Evolutionary conservation across 2,888 invertebrate genomes (phyloP), one percentile per base, ranked within the genome.

Genomic region (Hydrotaea cyrtoneurina): DNA sequence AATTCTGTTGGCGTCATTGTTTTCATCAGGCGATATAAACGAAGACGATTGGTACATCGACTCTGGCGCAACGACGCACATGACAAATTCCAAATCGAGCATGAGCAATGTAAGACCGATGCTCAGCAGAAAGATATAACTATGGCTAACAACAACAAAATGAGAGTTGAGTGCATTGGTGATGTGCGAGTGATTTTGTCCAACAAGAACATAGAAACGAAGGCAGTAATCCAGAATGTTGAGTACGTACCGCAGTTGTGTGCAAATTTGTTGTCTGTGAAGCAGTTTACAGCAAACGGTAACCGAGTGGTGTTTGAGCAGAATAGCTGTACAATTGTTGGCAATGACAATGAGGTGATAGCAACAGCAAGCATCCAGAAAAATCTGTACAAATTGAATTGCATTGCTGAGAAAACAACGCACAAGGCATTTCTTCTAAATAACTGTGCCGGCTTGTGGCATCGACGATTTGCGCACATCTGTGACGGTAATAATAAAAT

Each of bases 391-490:
- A 59, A 26, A 17, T 53, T 79, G 11, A 53, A 72, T 71, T 75
- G 82, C n/a, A 43, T 57, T 75, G n/a, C 55, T 13, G 3, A 19
- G 23, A 71, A n/a, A 0, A 59, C 72, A 11, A 46, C 2, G 11
- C 36, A 50, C 26, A 53, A 73, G 43, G 80, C 57, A 2, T 39
- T 78, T 17, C 31, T 57, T 21, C 62, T 53, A 17, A 74, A 66
- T 53, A 79, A 79, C 19, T 21, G 55, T 74, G 55, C 73, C 11
- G 26, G 79, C 0, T 43, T 87, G 8, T 87, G 88, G 87, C 87
- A 88, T 36, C 73, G 82, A 17, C 69, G 87, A 36, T 57, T 88
- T 21, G 88, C 86, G 10, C 87, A 74, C 21, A 79, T 79, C 31
- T 86, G 86, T 57, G 55, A 80, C 10, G 80, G 85, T 21, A 86